Conservation (phyloP, 1,140 invertebrate genomes). For the fruit fly (Drosophila melanogaster) region Release_6_plus_ISO1_MT NT_037436.4:12717001-12717500, state of each 20-base stretch:
- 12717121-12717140: constrained; percentile 46
- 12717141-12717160: constrained; percentile 43
- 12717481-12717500: constrained; percentile 66
- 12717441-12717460: constrained; percentile 64
- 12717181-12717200: constrained; percentile 26
- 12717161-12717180: constrained; percentile 46
- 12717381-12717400: constrained; percentile 47
- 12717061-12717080: constrained; percentile 44
- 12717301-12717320: constrained; percentile 16
- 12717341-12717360: neutral
- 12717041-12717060: constrained; percentile 37
- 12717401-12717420: constrained; percentile 35
- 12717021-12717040: constrained; percentile 31
- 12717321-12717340: too few relatives aligned
- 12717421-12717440: constrained; percentile 67
- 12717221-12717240: constrained; percentile 11
- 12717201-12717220: constrained; percentile 23
- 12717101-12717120: constrained; percentile 43
- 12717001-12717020: constrained; percentile 24
- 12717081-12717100: constrained; percentile 16
- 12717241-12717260: neutral
- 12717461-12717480: constrained; percentile 14
- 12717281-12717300: constrained; percentile 33
- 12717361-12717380: constrained; percentile 15
- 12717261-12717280: constrained; percentile 35